These are phyloP conservation scores for Pseudomyrmex dendroicus DNA, from an alignment of 1,140 invertebrate species.

Conservation along the genomic window DNA sequence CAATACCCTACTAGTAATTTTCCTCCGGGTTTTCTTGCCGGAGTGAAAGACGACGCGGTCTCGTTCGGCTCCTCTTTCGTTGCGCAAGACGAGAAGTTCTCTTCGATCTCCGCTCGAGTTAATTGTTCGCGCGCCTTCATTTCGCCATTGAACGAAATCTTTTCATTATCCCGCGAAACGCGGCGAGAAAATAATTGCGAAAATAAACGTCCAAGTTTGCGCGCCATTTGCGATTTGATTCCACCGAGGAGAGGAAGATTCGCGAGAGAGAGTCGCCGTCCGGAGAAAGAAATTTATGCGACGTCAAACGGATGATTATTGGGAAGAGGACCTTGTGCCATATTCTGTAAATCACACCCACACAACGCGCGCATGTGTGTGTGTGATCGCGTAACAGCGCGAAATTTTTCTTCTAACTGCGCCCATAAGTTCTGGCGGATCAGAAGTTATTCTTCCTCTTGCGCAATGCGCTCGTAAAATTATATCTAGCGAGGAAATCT, in stretches of 20 bases:
- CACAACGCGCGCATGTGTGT: slow-evolving; percentile 14
- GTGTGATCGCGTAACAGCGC: neutral
- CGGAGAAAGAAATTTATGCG: slow-evolving; percentile 20
- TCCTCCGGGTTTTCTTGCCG: neutral
- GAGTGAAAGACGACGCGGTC: neutral
- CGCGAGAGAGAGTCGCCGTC: slow-evolving; percentile 15
- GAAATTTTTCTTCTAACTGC: slow-evolving; percentile 13
- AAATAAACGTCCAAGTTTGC: slow-evolving; percentile 39
- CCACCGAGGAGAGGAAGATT: too few species aligned
- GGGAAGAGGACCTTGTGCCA: slow-evolving; percentile 65
- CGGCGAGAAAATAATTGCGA: slow-evolving; percentile 44
- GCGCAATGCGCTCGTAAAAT: neutral
- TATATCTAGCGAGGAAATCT: too few species aligned
- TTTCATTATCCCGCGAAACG: slow-evolving; percentile 7
- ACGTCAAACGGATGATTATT: slow-evolving; percentile 45
- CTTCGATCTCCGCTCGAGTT: neutral
- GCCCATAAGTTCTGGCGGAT: neutral
- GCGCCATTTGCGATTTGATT: neutral
- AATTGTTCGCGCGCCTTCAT: slow-evolving; percentile 30
- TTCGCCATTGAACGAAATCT: neutral
- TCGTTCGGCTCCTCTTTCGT: neutral
- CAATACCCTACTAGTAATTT: slow-evolving; percentile 27
- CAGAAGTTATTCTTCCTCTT: slow-evolving; percentile 18
- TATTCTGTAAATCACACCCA: slow-evolving; percentile 69
- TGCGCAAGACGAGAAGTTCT: neutral